Percentiles rank a stretch among this genome's conserved stretches.
Evolutionary conservation across 2,888 invertebrate species (phyloP).

Genomic region (Lasius platythorax): DNA sequence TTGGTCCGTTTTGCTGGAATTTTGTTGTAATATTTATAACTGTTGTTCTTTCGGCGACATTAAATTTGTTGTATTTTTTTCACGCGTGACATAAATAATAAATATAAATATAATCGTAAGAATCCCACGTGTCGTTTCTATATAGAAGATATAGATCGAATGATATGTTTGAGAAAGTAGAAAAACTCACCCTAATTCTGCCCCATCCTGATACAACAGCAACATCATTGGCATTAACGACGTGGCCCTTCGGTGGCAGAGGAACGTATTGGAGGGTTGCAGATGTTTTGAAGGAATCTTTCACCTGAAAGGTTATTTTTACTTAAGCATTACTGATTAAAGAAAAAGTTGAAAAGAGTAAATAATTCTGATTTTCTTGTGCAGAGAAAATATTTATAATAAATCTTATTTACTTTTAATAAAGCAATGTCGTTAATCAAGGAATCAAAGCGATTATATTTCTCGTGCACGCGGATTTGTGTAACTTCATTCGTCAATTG

Average conservation of each 20-base stretch:
- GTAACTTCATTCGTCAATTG: conserved; percentile 26
- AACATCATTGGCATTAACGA: conserved; percentile 59
- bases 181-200: conserved; percentile 73
- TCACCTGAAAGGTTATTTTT: conserved; percentile 54
- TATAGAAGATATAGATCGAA: not conserved
- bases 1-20: conserved; percentile 74
- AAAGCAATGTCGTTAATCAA: conserved; percentile 79
- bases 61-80: not conserved
- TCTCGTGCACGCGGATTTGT: conserved; percentile 59
- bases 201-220: conserved; percentile 82
- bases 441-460: conserved; percentile 64
- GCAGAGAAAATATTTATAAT: not conserved
- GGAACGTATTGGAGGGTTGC: conserved; percentile 79
- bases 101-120: not conserved
- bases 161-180: not conserved
- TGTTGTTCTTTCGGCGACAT: not conserved
- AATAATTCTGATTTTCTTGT: not conserved
- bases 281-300: conserved; percentile 56
- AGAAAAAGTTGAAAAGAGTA: not conserved
- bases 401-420: conserved; percentile 70
- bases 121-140: not conserved
- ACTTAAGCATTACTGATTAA: not conserved
- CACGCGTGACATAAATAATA: not conserved
- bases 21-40: not conserved
- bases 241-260: conserved; percentile 83